Conservation (phyloP, 2,888 invertebrate genomes). For the Troglohyphantes excavatus region DNA sequence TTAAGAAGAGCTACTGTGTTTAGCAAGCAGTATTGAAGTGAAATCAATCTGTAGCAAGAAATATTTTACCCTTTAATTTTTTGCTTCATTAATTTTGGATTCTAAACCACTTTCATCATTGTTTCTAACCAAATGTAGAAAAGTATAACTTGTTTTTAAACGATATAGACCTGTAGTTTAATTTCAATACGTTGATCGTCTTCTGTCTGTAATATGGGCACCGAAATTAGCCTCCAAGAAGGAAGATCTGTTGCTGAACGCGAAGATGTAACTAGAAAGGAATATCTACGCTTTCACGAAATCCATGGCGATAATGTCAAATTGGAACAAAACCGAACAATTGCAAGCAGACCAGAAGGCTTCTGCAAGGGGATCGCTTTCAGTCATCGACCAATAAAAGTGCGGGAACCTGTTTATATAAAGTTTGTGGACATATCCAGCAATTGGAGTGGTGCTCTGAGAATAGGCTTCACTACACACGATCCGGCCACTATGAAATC, state of each 20-base stretch:
- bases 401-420: slow-evolving; percentile 94
- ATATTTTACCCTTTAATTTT: too few species aligned
- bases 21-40: too few species aligned
- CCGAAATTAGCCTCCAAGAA: background rate
- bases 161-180: too few species aligned
- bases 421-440: slow-evolving; percentile 96
- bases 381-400: slow-evolving; percentile 93
- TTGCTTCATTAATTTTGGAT: too few species aligned
- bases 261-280: slow-evolving; percentile 29
- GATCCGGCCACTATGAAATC: slow-evolving; percentile 80
- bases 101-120: too few species aligned
- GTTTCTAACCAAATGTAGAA: too few species aligned
- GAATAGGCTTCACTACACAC: slow-evolving; percentile 86
- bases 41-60: too few species aligned
- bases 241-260: background rate
- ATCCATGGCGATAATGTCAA: slow-evolving; percentile 92
- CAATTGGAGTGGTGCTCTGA: slow-evolving; percentile 98
- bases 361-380: slow-evolving; percentile 92
- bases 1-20: too few species aligned
- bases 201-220: background rate
- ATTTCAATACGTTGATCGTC: too few species aligned
- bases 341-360: slow-evolving; percentile 94
- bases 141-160: too few species aligned
- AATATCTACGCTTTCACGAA: slow-evolving; percentile 78
- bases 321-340: slow-evolving; percentile 91